Conservation (phyloP, 2,113 vertebrate genomes). For the Alosa alosa region DNA sequence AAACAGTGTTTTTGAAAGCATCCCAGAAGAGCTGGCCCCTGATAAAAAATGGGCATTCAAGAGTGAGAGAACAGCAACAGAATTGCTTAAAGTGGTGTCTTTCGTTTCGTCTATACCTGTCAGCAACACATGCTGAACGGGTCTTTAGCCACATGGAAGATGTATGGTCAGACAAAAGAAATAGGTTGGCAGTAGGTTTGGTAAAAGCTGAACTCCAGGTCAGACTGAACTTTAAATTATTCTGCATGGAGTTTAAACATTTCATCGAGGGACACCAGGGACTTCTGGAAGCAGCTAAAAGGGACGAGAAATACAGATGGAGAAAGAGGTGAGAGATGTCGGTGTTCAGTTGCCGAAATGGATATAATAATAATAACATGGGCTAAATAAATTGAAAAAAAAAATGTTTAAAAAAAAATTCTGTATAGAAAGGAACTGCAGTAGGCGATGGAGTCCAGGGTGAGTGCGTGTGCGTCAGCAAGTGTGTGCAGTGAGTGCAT, state of each 20-base stretch:
- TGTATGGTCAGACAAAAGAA: conserved; percentile 23
- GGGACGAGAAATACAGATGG: conserved; percentile 31
- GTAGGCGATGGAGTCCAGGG: too few species aligned
- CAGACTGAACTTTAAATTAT: conserved; percentile 29
- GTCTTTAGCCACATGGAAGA: neutral
- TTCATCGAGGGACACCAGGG: conserved; percentile 24
- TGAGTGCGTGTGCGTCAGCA: too few species aligned
- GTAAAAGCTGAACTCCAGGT: conserved; percentile 31
- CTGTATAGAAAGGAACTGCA: too few species aligned
- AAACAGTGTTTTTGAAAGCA: neutral
- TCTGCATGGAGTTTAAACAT: conserved; percentile 25
- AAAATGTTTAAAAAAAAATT: too few species aligned
- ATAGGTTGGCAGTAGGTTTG: neutral
- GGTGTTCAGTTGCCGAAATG: conserved; percentile 4
- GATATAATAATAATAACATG: neutral
- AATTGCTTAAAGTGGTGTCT: conserved; percentile 9
- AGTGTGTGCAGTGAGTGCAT: too few species aligned
- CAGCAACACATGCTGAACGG: neutral
- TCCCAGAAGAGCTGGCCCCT: neutral
- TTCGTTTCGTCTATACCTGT: neutral
- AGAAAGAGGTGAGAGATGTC: conserved; percentile 28
- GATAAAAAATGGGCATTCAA: neutral
- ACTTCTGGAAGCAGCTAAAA: conserved; percentile 21
- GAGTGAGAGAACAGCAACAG: neutral
- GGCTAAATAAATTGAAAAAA: too few species aligned